These are phyloP conservation scores for Ranitomeya imitator DNA, from an alignment of 2,113 vertebrate species.

Conservation along the genomic window DNA sequence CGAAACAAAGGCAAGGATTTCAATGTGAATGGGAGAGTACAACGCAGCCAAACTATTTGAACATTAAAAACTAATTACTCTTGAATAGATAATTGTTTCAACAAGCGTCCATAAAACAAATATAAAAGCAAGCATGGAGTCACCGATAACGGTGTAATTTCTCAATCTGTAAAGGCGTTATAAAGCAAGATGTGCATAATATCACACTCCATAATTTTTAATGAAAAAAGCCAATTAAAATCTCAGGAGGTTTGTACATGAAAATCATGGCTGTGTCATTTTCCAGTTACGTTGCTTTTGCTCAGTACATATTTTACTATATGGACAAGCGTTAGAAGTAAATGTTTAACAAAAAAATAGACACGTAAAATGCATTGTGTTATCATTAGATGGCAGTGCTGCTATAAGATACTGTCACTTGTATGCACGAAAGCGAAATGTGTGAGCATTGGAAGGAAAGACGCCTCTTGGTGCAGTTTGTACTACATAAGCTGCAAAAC, in stretches of 20 bases:
- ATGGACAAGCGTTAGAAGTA: background rate
- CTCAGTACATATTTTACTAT: background rate
- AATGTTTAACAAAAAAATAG: background rate
- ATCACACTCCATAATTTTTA: conserved; percentile 50
- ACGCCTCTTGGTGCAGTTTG: background rate
- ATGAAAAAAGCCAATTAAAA: conserved; percentile 55
- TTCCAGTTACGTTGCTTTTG: background rate
- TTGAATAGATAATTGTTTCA: conserved; percentile 56
- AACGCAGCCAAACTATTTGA: conserved; percentile 50
- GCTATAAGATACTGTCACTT: conserved; percentile 3
- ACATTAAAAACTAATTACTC: conserved; percentile 57
- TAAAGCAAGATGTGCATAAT: conserved; percentile 53
- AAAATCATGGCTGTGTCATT: background rate
- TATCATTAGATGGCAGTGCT: conserved; percentile 46
- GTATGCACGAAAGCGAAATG: background rate
- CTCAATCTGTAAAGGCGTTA: conserved; percentile 51
- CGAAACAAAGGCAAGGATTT: conserved; percentile 45
- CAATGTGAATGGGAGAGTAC: conserved; percentile 48
- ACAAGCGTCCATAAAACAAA: conserved; percentile 54
- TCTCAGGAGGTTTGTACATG: conserved; percentile 35
- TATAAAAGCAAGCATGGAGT: conserved; percentile 46
- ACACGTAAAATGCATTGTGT: conserved; percentile 16
- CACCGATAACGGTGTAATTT: conserved; percentile 46
- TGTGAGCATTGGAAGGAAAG: conserved; percentile 10
- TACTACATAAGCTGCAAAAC: conserved; percentile 5